phyloP scores from a whole-genome alignment of 2,113 vertebrate genomes.

The Mastomys natalensis region DNA sequence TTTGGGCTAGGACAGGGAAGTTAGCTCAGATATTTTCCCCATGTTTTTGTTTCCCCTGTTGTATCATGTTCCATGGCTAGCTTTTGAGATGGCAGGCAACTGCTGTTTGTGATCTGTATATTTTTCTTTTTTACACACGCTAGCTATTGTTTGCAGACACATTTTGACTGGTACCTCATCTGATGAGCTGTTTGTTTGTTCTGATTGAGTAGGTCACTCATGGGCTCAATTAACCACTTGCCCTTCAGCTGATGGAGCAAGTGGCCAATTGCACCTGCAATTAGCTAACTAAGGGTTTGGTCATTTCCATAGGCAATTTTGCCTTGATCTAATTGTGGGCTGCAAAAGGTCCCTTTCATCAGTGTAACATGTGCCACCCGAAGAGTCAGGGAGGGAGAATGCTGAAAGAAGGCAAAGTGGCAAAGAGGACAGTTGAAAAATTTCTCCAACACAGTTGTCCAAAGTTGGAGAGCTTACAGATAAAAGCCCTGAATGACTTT shows the following conservation, averaged over 20 bases:
- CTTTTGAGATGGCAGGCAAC: conserved; percentile 31
- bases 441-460: neutral
- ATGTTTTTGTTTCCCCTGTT: conserved; percentile 39
- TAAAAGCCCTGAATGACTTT: conserved; percentile 14
- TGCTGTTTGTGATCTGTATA: conserved; percentile 53
- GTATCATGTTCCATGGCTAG: conserved; percentile 35
- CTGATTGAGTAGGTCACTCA: conserved; percentile 83
- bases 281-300: conserved; percentile 82
- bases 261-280: conserved; percentile 82
- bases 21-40: no score
- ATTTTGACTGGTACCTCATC: conserved; percentile 72
- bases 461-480: neutral
- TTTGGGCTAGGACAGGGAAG: no score
- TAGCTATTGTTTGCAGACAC: conserved; percentile 77
- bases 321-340: conserved; percentile 78
- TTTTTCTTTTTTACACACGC: neutral
- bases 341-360: conserved; percentile 70
- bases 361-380: conserved; percentile 21
- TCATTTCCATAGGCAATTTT: conserved; percentile 82
- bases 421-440: conserved; percentile 18
- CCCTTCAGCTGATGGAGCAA: conserved; percentile 82
- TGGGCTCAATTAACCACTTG: conserved; percentile 84
- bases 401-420: conserved; percentile 24
- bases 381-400: neutral
- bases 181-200: conserved; percentile 82